Percentiles rank a stretch among this genome's conserved stretches.
phyloP scores from a whole-genome alignment of 2,113 vertebrate species.

The Rhegmatorhina hoffmannsi region DNA sequence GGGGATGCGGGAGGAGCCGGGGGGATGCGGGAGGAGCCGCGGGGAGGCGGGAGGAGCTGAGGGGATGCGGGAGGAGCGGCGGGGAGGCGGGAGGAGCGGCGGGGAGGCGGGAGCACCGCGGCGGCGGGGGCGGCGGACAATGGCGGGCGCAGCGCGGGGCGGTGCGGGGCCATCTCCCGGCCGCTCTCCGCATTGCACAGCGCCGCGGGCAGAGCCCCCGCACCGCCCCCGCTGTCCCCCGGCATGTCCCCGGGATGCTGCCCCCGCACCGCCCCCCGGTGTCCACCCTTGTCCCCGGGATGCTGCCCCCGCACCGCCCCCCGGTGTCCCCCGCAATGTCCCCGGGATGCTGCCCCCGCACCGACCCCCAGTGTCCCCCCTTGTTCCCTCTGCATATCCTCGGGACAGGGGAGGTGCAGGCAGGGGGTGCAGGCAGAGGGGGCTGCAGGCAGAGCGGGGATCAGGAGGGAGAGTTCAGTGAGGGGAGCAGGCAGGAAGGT shows the following conservation, averaged over 20 bases:
- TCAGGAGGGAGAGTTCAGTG: too few relatives aligned
- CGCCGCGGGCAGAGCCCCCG: too few relatives aligned
- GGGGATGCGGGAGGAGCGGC: not conserved
- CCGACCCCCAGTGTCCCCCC: too few relatives aligned
- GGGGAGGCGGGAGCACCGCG: not conserved
- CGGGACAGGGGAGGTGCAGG: too few relatives aligned
- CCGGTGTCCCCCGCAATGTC: not conserved
- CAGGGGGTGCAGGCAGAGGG: too few relatives aligned
- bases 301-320: too few relatives aligned
- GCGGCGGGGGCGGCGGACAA: not conserved
- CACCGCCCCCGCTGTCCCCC: not conserved
- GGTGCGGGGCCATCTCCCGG: slow-evolving; percentile 67
- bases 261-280: too few relatives aligned
- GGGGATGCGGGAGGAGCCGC: not conserved
- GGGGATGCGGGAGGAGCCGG: not conserved
- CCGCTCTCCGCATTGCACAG: slow-evolving; percentile 41
- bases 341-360: not conserved
- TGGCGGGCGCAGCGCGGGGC: not conserved
- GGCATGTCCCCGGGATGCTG: not conserved
- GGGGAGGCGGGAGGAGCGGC: not conserved
- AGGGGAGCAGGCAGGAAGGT: too few relatives aligned
- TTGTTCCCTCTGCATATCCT: too few relatives aligned
- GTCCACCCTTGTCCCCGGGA: not conserved
- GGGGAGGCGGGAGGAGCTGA: not conserved
- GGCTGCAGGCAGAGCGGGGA: too few relatives aligned